Base-by-base conservation (phyloP, 2,113 vertebrate species). In the Athene cunicularia region DNA sequence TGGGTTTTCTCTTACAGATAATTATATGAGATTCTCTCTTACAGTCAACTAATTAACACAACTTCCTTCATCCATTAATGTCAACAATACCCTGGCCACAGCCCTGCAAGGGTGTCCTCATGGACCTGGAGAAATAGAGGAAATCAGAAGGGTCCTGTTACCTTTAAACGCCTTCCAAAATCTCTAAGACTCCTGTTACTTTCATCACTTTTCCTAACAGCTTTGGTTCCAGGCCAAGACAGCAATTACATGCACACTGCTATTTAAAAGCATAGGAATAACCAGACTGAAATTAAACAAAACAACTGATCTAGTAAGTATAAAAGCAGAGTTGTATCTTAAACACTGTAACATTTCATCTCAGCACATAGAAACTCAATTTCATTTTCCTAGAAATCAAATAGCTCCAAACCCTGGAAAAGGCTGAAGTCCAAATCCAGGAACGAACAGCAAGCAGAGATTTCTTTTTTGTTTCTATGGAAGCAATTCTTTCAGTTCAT, bases 1-100 rank as follows among this genome's bases (percentile, higher is more conserved):
- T 55, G 64, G 66, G 58, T n/a, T 30, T 87, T 74, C 47, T 91
- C 39, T 45, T 43, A 19, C 47, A 74, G 75, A 64, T 84, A 90
- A 89, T 79, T n/a, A 43, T 0, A 12, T 0, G 2, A 49, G 66
- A 43, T 45, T 53, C 64, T 74, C 79, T 49, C 62, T 49, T 27
- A 56, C 60, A 88, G 39, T 37, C 37, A 35, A 17, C 43, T 60
- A 80, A 95, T 95, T 84, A 89, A 72, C 62, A 95, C 19, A 26
- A 7, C 22, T 64, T 33, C 66, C 79, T 62, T 45, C 84, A 81
- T 23, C 75, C 8, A 0, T 63, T 56, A 14, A 26, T 8, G 43
- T 11, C 55, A 14, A 63, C 24, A 41, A 47, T 39, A 28, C 76
- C 11, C 30, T 2, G 35, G 53, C 43, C 72, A 49, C 73, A 19